Evolutionary conservation across 2,888 invertebrate genomes (phyloP).

Genomic region (Diadegma fenestrale): DNA sequence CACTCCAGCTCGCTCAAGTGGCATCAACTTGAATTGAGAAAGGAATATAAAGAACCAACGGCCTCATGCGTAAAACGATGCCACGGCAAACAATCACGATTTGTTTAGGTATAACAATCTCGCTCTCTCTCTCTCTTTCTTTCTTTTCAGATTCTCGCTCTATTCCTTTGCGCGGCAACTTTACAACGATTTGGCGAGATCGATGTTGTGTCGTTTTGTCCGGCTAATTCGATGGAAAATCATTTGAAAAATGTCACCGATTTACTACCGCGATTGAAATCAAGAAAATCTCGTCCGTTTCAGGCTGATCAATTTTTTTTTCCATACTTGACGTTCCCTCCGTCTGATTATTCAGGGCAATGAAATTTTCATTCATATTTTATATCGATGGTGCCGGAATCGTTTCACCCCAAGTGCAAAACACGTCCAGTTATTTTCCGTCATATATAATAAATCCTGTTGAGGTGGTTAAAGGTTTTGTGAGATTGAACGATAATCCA

Average conservation of each 20-base stretch:
- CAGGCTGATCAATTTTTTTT: not conserved
- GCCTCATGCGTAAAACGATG: constrained; percentile 85
- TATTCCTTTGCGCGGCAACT: constrained; percentile 1
- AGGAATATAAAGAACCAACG: constrained; percentile 83
- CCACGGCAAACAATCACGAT: constrained; percentile 84
- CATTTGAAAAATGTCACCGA: not conserved
- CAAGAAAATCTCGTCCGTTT: not conserved
- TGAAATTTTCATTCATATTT: not conserved
- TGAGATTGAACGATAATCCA: constrained; percentile 61
- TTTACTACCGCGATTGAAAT: not conserved
- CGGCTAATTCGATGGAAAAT: not conserved
- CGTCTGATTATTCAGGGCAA: not conserved
- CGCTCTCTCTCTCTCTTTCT: constrained; percentile 13
- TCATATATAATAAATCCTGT: constrained; percentile 58
- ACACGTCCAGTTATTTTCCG: constrained; percentile 15
- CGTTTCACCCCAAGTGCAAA: constrained; percentile 33
- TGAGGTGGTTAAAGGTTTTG: constrained; percentile 62
- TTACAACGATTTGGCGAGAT: too few species aligned
- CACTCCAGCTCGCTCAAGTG: constrained; percentile 84
- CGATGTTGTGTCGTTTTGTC: constrained; percentile 7
- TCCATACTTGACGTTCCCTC: not conserved
- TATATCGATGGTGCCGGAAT: constrained; percentile 28
- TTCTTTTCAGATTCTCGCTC: constrained; percentile 1
- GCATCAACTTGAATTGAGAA: constrained; percentile 83
- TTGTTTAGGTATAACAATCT: constrained; percentile 84